A percentile compares a stretch with the other conserved stretches of the same genome.
phyloP scores from a whole-genome alignment of 2,797 vertebrate species.

The Sebastes trivittatus region DNA sequence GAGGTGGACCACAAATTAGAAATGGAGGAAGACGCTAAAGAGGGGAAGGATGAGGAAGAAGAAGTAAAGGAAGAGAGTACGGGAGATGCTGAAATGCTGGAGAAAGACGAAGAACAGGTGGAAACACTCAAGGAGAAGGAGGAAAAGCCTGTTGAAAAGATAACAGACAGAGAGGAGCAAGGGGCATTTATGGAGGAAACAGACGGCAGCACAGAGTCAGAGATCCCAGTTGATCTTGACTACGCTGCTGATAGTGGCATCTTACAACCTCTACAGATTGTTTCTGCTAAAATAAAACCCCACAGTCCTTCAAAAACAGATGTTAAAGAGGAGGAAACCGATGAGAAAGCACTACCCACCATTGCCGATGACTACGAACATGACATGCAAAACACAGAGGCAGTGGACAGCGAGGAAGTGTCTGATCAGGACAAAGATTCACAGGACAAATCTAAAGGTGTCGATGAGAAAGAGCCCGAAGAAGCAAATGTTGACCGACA shows the following conservation, averaged over 20 bases:
- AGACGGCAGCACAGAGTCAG: constrained; percentile 76
- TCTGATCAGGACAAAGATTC: constrained; percentile 30
- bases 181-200: constrained; percentile 48
- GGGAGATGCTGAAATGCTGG: constrained; percentile 13
- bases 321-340: constrained; percentile 20
- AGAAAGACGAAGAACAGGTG: constrained; percentile 12
- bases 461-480: constrained; percentile 3
- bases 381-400: constrained; percentile 49
- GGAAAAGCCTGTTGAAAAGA: constrained; percentile 4
- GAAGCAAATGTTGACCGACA: constrained; percentile 8
- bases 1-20: constrained; percentile 7
- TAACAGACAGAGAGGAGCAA: constrained; percentile 2
- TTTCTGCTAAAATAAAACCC: constrained; percentile 25
- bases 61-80: constrained; percentile 6
- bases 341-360: constrained; percentile 35
- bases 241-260: constrained; percentile 67
- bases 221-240: constrained; percentile 73
- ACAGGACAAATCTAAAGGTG: constrained; percentile 6
- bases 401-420: constrained; percentile 26
- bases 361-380: constrained; percentile 55
- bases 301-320: constrained; percentile 20
- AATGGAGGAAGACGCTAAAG: neutral
- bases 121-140: constrained; percentile 21
- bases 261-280: constrained; percentile 37
- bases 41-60: constrained; percentile 12